Evolutionary conservation across 2,113 vertebrate species (phyloP).

Genomic region (rat (Rattus norvegicus)): GRCr8 NC_086031.1:88342501-88343000

Average conservation of each 20-base stretch:
- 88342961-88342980: not conserved
- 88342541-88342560: slow-evolving; percentile 60
- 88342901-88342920: slow-evolving; percentile 17
- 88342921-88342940: slow-evolving; percentile 39
- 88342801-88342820: slow-evolving; percentile 62
- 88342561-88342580: slow-evolving; percentile 36
- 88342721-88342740: slow-evolving; percentile 35
- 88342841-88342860: slow-evolving; percentile 74
- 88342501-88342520: slow-evolving; percentile 71
- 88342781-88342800: slow-evolving; percentile 65
- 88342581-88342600: slow-evolving; percentile 43
- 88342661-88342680: not conserved
- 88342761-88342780: slow-evolving; percentile 33
- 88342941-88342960: not conserved
- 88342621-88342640: not conserved
- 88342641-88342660: slow-evolving; percentile 7
- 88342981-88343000: not conserved
- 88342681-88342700: not conserved
- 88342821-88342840: slow-evolving; percentile 66
- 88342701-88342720: slow-evolving; percentile 1
- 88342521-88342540: slow-evolving; percentile 74
- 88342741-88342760: not conserved
- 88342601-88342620: slow-evolving; percentile 24
- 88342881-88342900: slow-evolving; percentile 67
- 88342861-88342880: slow-evolving; percentile 50